Base-by-base conservation (phyloP, 2,888 invertebrate genomes). In the Macaria liturata region DNA sequence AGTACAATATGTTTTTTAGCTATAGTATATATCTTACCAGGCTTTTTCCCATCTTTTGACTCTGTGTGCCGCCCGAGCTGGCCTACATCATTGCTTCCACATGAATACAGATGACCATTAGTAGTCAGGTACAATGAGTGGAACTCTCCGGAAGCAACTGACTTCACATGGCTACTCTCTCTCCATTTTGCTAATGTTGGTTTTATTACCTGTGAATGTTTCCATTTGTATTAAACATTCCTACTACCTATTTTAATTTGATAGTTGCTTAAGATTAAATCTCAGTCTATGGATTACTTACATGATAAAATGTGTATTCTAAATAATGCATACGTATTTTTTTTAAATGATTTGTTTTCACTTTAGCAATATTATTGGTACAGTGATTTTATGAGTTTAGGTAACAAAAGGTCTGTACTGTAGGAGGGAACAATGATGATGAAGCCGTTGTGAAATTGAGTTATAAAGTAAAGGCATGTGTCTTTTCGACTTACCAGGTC, bases 11-110 rank as follows among this genome's bases (percentile, higher is more conserved):
- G 20, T 20, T 20, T 20, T 20, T 20, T 20, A 20, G 20, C 20
- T 20, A 20, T 20, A 20, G 20, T 20, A 37, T 37, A 37, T 37
- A 3, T 37, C 50, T 54, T 74, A 91, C 91, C 88, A 68, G 91
- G 91, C 64, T 60, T 66, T 66, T 81, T 83, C 42, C 84, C 84
- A 66, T 84, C 81, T 43, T 68, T 71, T 4, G 69, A 67, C 45
- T 81, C 76, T 39, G 88, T 87, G 20, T 78, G 75, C 3, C 90
- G 96, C 4, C 98, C 99, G 54, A 99, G 93, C 82, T 99, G 99
- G 0, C 98, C 97, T 73, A 94, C 94, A 76, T 98, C 98, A 91
- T 99, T 99, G 78, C 94, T 96, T 1, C 99, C 99, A 92, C 98
- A 98, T 2, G 98, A 96, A 85, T 95, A 98, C 4, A 98, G 92